Base-by-base conservation (phyloP, 1,140 invertebrate species). In the Drosophila serrata region DNA sequence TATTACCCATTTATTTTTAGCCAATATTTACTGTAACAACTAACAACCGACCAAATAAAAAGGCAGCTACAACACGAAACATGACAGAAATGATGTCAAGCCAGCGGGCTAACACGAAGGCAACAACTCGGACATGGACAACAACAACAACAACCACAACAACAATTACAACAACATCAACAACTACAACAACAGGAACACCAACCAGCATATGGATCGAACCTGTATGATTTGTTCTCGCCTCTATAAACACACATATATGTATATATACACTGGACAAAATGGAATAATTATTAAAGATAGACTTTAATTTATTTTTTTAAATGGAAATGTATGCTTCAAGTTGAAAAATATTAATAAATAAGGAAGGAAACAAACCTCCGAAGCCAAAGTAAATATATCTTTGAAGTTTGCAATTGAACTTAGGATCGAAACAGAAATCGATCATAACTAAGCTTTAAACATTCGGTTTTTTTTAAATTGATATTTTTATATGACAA, bases 1-100 rank as follows among this genome's bases (percentile, higher is more conserved):
- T 24, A 19, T n/a, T 15, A 9, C 6, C 4, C 9, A 5, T 15
- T 5, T 43, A 29, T 42, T 19, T 27, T 24, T 43, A 45, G 61
- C 22, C 46, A n/a, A 11, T 65, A 19, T 65, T 43, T 13, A 69
- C 65, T 69, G 65, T 69, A 29, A n/a, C 61, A 69, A 43, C 65
- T 49, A 69, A 65, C 65, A 69, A 43, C 24, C 35, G 29, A 68
- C 39, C 37, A 70, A 70, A 81, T 62, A 60, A 57, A 67, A 74
- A 57, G 73, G 53, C 48, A 65, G 33, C 73, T 42, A 68, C 65
- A 69, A 43, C 72, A 63, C 37, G 81, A 82, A 81, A 85, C 82
- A 87, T 88, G 76, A 79, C 76, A 69, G 74, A 82, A 87, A 87
- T 88, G 84, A 87, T 87, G 84, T 87, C 84, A 87, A 84, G 84